phyloP scores from a whole-genome alignment of 2,888 invertebrate species.

The Hemicrepidius hirtus region DNA sequence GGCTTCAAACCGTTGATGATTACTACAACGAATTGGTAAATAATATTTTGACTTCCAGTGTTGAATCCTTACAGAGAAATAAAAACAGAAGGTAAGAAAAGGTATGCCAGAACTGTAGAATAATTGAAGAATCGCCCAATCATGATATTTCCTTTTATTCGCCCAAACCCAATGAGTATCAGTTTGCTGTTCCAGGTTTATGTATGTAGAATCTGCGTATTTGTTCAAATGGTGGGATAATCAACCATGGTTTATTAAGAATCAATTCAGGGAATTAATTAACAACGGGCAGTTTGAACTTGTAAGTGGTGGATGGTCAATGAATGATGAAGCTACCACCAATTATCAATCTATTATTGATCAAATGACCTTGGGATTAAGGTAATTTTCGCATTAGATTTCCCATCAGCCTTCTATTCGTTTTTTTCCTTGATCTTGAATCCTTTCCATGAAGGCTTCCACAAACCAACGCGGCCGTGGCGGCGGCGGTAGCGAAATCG shows the following conservation, averaged over 20 bases:
- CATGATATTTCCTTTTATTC: no score
- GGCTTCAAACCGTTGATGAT: constrained; percentile 95
- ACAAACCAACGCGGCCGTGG: no score
- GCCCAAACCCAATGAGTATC: no score
- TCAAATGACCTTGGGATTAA: constrained; percentile 84
- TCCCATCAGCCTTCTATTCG: no score
- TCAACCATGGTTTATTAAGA: constrained; percentile 76
- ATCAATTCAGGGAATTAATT: constrained; percentile 80
- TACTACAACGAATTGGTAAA: not conserved
- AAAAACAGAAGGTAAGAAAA: constrained; percentile 74
- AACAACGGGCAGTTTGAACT: constrained; percentile 84
- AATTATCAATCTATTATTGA: constrained; percentile 85
- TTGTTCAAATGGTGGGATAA: constrained; percentile 90
- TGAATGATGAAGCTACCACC: constrained; percentile 87
- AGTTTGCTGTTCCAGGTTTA: no score
- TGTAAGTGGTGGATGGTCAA: constrained; percentile 87
- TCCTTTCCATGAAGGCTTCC: no score
- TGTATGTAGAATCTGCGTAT: constrained; percentile 82
- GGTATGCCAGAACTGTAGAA: no score
- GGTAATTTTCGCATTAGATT: no score
- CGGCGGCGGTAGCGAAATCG: no score
- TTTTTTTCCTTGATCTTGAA: no score
- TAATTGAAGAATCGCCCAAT: no score
- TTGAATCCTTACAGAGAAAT: constrained; percentile 82
- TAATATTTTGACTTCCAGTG: constrained; percentile 91